Evolutionary conservation across 2,888 invertebrate species (phyloP).

Genomic region (Aleiodes leptofemur): DNA sequence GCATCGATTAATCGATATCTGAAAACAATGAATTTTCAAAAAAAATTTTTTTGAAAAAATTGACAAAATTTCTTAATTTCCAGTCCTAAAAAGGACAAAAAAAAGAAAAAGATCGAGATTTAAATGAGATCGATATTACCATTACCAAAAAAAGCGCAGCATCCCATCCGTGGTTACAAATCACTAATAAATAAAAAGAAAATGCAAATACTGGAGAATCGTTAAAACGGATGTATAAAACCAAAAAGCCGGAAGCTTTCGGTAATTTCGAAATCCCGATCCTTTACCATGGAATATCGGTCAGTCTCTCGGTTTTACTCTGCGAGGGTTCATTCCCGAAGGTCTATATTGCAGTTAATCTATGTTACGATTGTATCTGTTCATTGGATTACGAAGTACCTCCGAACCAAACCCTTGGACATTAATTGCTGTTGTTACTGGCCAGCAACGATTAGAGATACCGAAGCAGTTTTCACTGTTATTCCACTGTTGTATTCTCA

Average conservation of each 20-base stretch:
- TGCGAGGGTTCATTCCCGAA: constrained; percentile 56
- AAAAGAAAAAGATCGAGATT: constrained; percentile 13
- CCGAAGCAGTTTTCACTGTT: constrained; percentile 66
- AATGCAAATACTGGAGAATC: not conserved
- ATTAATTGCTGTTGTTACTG: constrained; percentile 73
- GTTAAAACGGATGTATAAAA: constrained; percentile 38
- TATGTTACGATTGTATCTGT: constrained; percentile 73
- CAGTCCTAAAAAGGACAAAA: not conserved
- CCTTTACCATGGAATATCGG: constrained; percentile 14
- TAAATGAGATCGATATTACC: constrained; percentile 30
- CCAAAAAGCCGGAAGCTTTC: constrained; percentile 41
- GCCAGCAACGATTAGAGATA: constrained; percentile 72
- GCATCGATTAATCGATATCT: no score
- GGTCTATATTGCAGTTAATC: constrained; percentile 73
- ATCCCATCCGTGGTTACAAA: constrained; percentile 40
- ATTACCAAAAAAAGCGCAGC: constrained; percentile 10
- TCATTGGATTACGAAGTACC: constrained; percentile 72
- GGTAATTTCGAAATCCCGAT: constrained; percentile 41
- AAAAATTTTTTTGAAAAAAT: no score
- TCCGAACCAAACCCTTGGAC: constrained; percentile 70
- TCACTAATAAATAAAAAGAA: constrained; percentile 31
- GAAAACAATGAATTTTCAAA: no score
- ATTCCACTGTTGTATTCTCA: constrained; percentile 59
- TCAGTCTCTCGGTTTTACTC: constrained; percentile 35
- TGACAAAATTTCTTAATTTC: no score